A percentile compares a stretch with the other conserved stretches of the same genome.
These are phyloP conservation scores for Cliona cf. orientalis DNA, from an alignment of 37 sponge, comb jelly and placozoan species.

Conservation along the genomic window DNA sequence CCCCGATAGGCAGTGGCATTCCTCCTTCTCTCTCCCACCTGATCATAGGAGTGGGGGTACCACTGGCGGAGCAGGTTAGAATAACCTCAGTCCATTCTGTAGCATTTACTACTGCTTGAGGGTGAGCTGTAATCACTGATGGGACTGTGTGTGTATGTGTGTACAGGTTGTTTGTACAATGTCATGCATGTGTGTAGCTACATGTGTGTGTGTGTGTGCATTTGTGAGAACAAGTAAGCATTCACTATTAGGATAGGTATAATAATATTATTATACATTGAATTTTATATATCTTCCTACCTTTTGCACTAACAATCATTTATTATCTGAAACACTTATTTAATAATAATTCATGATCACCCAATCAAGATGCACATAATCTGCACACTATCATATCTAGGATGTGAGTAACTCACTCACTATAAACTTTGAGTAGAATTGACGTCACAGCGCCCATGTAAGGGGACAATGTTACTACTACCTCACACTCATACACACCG, in stretches of 20 bases:
- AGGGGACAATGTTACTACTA: neutral
- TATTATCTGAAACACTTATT: too few species aligned
- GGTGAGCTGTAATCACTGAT: neutral
- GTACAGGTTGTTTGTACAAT: slow-evolving; percentile 44
- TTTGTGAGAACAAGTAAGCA: neutral
- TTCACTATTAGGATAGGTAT: too few species aligned
- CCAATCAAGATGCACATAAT: neutral
- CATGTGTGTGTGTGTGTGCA: neutral
- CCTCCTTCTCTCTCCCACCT: slow-evolving; percentile 30
- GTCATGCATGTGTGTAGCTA: slow-evolving; percentile 17
- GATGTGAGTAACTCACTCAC: neutral
- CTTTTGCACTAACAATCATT: too few species aligned
- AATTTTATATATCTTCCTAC: too few species aligned
- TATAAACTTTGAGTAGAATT: slow-evolving; percentile 6
- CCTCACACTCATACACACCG: slow-evolving; percentile 15
- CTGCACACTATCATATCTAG: too few species aligned
- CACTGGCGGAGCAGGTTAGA: neutral
- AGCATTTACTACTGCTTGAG: neutral
- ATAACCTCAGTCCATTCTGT: neutral
- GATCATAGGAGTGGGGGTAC: slow-evolving; percentile 7
- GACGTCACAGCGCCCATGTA: neutral
- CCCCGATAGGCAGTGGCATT: neutral
- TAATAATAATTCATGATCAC: neutral
- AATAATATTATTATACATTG: too few species aligned
- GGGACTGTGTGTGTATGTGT: slow-evolving; percentile 24